Evolutionary conservation across 1,140 invertebrate genomes (phyloP), one percentile per base, ranked within the genome.

Genomic region (Cotesia typhae): DNA sequence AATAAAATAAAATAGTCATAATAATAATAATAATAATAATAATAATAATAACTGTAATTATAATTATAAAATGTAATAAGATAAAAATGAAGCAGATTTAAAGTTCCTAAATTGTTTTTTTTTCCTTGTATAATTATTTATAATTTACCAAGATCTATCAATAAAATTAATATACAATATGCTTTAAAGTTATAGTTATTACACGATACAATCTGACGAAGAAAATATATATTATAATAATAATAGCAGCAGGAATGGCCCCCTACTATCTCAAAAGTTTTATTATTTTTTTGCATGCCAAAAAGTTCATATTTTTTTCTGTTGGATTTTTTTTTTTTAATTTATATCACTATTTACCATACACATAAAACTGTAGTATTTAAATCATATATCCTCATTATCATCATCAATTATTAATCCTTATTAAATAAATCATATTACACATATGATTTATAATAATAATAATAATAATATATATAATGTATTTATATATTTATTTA

Each of bases 141-240:
- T 84, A 83, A 83, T 82, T 84, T 81, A 80, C 80, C 77, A 83
- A 80, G 77, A 80, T 78, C 80, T 78, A 82, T 83, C 73, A 80
- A 82, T 83, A 83, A 84, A 84, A 85, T 84, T 83, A 84, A 84
- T 83, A 85, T 85, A 83, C 82, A 83, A 80, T 84, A 83, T 83
- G 78, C 75, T 84, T 80, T 78, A 80, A 80, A 84, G 78, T 81
- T 81, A 82, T 74, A 82, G 81, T 84, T 83, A 83, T 82, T 74
- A 83, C 78, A 81, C 77, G 79, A 78, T 84, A 83, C 78, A 80
- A 82, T 79, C 79, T 82, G 83, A 80, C 73, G 64, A 76, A 83
- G 80, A 83, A 82, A 81, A 77, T 75, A 78, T 77, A 74, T 79
- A 79, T 66, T 61, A 80, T 79, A 77, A 77, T 81, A 82, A 80